phyloP scores from a whole-genome alignment of 2,888 invertebrate genomes.

The Strigamia crassipes region DNA sequence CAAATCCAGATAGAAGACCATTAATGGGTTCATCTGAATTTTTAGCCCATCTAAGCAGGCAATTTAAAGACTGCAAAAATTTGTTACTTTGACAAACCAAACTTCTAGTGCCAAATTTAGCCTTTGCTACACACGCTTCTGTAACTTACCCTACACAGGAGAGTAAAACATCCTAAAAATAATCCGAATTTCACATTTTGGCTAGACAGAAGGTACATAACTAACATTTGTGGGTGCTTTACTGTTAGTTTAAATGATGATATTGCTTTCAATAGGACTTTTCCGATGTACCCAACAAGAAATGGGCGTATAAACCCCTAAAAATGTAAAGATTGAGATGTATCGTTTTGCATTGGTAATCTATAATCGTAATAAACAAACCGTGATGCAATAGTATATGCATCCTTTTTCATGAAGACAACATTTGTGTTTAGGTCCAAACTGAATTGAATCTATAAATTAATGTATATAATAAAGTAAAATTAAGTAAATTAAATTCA shows the following conservation, averaged over 20 bases:
- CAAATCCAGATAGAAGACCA: conserved; percentile 42
- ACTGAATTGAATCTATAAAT: background rate
- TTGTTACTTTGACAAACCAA: background rate
- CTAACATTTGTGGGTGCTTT: background rate
- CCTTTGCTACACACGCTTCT: too few relatives aligned
- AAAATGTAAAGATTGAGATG: background rate
- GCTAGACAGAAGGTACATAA: background rate
- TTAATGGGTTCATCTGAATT: background rate
- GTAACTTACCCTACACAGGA: background rate
- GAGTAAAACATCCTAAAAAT: background rate
- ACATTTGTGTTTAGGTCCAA: background rate
- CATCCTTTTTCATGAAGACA: background rate
- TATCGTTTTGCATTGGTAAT: background rate
- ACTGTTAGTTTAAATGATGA: background rate
- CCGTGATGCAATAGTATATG: background rate
- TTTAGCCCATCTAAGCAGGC: conserved; percentile 21
- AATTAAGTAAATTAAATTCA: too few relatives aligned
- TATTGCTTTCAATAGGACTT: background rate
- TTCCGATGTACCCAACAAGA: background rate
- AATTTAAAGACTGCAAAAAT: conserved; percentile 20
- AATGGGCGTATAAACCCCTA: conserved; percentile 20
- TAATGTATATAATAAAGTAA: too few relatives aligned
- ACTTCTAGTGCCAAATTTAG: too few relatives aligned
- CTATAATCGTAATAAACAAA: background rate
- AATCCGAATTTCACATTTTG: conserved; percentile 1